phyloP scores from a whole-genome alignment of 1,140 invertebrate species.

The Drosophila aff. region DNA sequence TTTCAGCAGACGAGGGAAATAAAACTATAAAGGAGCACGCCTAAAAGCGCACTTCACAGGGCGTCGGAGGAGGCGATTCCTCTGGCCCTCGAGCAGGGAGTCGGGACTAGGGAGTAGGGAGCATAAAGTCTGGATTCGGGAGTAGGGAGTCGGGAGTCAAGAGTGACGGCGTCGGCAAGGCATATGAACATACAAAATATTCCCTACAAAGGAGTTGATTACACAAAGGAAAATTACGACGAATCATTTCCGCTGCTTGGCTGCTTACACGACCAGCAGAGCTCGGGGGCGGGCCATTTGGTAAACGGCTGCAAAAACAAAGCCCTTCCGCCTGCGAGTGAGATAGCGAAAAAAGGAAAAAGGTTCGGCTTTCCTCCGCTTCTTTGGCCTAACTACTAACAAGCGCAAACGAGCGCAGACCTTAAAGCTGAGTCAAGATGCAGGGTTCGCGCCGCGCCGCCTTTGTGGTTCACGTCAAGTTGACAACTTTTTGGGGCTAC shows the following conservation, averaged over 20 bases:
- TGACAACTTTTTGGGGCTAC: constrained; percentile 64
- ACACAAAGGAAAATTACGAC: constrained; percentile 85
- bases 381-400: constrained; percentile 51
- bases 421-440: constrained; percentile 15
- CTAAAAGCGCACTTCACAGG: constrained; percentile 44
- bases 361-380: constrained; percentile 6
- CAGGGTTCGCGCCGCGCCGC: neutral
- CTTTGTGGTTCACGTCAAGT: constrained; percentile 32
- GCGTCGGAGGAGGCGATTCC: constrained; percentile 29
- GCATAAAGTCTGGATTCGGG: constrained; percentile 16
- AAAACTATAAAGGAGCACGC: constrained; percentile 58
- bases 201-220: constrained; percentile 84
- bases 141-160: constrained; percentile 50
- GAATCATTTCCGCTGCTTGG: constrained; percentile 85
- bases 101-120: constrained; percentile 11
- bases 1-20: constrained; percentile 30
- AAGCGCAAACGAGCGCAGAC: constrained; percentile 47
- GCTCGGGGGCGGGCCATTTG: constrained; percentile 22
- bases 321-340: constrained; percentile 59
- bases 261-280: constrained; percentile 81
- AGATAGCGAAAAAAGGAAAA: constrained; percentile 65
- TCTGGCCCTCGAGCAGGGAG: constrained; percentile 1
- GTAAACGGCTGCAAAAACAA: constrained; percentile 77
- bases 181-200: constrained; percentile 83
- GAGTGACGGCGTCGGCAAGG: constrained; percentile 64